A percentile compares a stretch with the other conserved stretches of the same genome.
phyloP scores from a whole-genome alignment of 2,113 vertebrate genomes.

The Coracopsis vasa region DNA sequence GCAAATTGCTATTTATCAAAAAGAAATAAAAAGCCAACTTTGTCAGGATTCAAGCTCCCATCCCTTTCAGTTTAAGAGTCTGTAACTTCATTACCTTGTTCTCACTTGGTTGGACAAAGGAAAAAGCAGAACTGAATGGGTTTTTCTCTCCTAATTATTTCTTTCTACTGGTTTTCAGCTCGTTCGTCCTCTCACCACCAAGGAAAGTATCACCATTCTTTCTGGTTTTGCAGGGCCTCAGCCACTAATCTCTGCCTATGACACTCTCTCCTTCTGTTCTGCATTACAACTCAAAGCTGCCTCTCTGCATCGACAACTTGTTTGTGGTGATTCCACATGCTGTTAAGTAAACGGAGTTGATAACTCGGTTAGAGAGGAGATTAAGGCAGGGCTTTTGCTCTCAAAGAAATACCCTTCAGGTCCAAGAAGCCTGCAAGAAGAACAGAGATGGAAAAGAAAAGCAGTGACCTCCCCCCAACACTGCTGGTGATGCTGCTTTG shows the following conservation, averaged over 20 bases:
- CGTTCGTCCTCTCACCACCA: not conserved
- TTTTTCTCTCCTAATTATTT: not conserved
- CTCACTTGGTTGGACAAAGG: not conserved
- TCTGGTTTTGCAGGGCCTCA: not conserved
- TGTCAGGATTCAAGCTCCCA: not conserved
- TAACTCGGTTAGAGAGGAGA: not conserved
- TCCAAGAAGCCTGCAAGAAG: not conserved
- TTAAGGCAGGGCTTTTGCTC: not conserved
- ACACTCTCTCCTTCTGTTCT: not conserved
- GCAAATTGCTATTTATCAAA: not conserved
- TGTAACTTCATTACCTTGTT: not conserved
- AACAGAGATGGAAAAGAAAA: not conserved
- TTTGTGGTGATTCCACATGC: not conserved
- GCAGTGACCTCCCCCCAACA: fast-evolving
- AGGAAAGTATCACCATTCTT: not conserved
- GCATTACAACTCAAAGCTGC: not conserved
- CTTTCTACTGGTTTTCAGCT: not conserved
- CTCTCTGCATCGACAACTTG: not conserved
- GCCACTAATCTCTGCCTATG: not conserved
- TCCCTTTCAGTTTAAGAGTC: not conserved
- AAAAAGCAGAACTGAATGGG: not conserved
- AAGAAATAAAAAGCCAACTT: not conserved
- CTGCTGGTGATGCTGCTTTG: not conserved
- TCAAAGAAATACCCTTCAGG: not conserved
- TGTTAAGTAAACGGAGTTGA: not conserved